Evolutionary conservation across 2,113 vertebrate species (phyloP), one percentile per base, ranked within the genome.

Genomic region (Phaethornis superciliosus): DNA sequence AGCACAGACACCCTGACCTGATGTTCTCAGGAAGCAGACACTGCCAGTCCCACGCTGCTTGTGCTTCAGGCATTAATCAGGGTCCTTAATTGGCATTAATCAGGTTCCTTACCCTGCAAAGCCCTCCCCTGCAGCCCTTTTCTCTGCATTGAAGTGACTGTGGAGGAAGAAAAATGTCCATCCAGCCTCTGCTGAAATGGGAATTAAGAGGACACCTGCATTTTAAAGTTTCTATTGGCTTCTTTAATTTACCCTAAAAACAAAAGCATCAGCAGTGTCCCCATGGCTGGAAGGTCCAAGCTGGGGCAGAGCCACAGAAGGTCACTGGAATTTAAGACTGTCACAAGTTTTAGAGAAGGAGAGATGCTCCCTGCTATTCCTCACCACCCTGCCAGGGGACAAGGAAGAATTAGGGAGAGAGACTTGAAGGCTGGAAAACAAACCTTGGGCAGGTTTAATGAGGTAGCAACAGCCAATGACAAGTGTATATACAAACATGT

Each of bases 71-170:
- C 23, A 94, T 94, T 76, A 96, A 96, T 65, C n/a, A 71, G 21
- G 42, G n/a, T 94, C 62, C 81, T 63, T 64, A 81, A n/a, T n/a
- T n/a, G 92, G 70, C 23, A 94, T 94, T 76, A 96, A 96, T 65
- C n/a, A 71, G 21, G 42, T 33, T 94, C 62, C 81, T 63, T 64
- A 81, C 90, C 27, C 63, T 60, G 64, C 89, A 96, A 79, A 89
- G 64, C 85, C 94, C 85, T 90, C 78, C 58, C 63, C 81, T 42
- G 58, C 75, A 94, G 82, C 70, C 91, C 77, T 86, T 92, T 82
- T 72, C 77, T 82, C 83, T 74, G 92, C 68, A 81, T 49, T 90
- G 23, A 89, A 94, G 42, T 72, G 89, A 91, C 82, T 67, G 40
- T n/a, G 72, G 30, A 59, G 8, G 19, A 49, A 22, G 55, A 77